Percentiles rank a stretch among this genome's conserved stretches.
These are phyloP conservation scores for Piliocolobus tephrosceles DNA, from an alignment of 2,113 vertebrate genomes.

Conservation along the genomic window DNA sequence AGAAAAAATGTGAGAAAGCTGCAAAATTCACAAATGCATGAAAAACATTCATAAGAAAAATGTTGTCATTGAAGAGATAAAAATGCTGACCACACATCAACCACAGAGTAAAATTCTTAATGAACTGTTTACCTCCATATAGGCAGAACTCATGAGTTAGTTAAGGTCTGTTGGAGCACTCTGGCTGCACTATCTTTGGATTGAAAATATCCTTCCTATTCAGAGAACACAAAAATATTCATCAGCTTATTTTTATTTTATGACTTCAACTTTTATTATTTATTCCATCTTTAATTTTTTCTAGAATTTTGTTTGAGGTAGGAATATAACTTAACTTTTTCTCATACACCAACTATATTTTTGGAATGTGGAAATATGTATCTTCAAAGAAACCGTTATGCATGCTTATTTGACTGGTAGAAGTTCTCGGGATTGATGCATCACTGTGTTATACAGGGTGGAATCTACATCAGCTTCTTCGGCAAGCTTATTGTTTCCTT, in stretches of 20 bases:
- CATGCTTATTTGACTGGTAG: slow-evolving; percentile 17
- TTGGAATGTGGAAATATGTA: background rate
- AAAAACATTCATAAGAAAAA: background rate
- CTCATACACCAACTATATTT: background rate
- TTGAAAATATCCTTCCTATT: background rate
- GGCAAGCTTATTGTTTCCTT: background rate
- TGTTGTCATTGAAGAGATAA: background rate
- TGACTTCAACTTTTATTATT: background rate
- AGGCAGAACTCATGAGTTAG: background rate
- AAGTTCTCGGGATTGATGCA: background rate
- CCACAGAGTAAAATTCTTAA: background rate
- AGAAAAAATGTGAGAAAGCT: background rate
- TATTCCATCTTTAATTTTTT: background rate
- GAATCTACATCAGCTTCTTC: slow-evolving; percentile 20
- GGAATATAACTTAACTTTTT: background rate
- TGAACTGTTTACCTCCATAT: background rate
- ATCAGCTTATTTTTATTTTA: background rate
- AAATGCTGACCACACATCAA: background rate
- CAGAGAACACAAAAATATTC: slow-evolving; percentile 13
- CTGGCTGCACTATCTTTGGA: background rate
- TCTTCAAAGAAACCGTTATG: slow-evolving; percentile 19
- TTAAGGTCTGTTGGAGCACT: background rate
- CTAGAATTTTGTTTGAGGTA: background rate
- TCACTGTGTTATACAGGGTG: background rate
- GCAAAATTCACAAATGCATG: background rate